Conservation (phyloP, 2,888 invertebrate genomes). For the Enchytraeus crypticus region DNA sequence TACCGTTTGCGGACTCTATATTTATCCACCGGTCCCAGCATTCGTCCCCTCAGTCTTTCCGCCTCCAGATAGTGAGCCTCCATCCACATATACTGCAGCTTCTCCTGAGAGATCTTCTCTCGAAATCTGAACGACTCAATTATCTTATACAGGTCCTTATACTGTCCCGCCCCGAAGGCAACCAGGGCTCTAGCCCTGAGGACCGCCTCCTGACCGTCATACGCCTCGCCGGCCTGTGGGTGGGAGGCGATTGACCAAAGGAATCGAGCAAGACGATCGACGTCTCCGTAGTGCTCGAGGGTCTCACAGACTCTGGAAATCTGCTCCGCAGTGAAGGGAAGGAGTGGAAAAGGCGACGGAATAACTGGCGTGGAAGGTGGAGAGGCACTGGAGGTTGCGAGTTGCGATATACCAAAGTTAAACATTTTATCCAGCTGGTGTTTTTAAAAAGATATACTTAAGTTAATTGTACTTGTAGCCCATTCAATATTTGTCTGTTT, state of each 20-base stretch:
- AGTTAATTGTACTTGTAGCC: no score
- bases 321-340: slow-evolving; percentile 45
- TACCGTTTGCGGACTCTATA: slow-evolving; percentile 87
- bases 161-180: slow-evolving; percentile 80
- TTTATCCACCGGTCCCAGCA: slow-evolving; percentile 87
- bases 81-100: slow-evolving; percentile 81
- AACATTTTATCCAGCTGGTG: no score
- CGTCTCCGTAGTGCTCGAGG: slow-evolving; percentile 53
- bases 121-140: slow-evolving; percentile 81
- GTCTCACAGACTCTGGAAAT: slow-evolving; percentile 48
- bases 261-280: slow-evolving; percentile 64
- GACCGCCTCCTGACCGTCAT: slow-evolving; percentile 68
- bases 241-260: slow-evolving; percentile 63
- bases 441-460: no score
- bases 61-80: slow-evolving; percentile 90
- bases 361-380: neutral
- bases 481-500: no score
- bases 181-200: slow-evolving; percentile 76
- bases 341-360: neutral
- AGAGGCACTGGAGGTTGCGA: neutral
- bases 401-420: no score
- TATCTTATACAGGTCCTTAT: slow-evolving; percentile 77
- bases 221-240: neutral
- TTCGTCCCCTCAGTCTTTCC: slow-evolving; percentile 76
- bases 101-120: slow-evolving; percentile 77